Percentiles rank a stretch among this genome's conserved stretches.
Evolutionary conservation across 1,140 invertebrate species (phyloP).

Genomic region (Heliconius melpomene): DNA sequence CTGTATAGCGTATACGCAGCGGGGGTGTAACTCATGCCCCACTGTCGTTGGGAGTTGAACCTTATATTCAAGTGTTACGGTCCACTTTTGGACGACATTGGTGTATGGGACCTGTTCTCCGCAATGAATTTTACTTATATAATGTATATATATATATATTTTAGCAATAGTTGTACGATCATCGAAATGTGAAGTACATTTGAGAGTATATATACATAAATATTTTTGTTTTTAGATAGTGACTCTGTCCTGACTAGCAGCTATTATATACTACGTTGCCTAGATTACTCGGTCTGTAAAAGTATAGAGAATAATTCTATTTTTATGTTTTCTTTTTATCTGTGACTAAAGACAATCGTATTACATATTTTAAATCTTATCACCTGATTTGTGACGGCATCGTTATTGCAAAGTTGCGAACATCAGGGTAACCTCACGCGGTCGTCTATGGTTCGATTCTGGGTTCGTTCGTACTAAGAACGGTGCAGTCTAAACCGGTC

Average conservation of each 20-base stretch:
- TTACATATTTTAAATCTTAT: conserved; percentile 30
- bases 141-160: conserved; percentile 36
- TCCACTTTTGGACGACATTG: neutral
- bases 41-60: neutral
- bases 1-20: conserved; percentile 9
- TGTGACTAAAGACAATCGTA: conserved; percentile 33
- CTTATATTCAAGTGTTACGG: neutral
- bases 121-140: conserved; percentile 28
- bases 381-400: conserved; percentile 23
- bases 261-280: conserved; percentile 38
- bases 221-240: conserved; percentile 41
- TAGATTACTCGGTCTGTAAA: conserved; percentile 38
- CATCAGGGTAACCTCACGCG: neutral
- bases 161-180: conserved; percentile 41
- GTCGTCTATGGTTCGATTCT: no score
- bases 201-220: conserved; percentile 26
- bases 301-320: conserved; percentile 38
- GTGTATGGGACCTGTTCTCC: conserved; percentile 10
- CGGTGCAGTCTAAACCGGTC: conserved; percentile 46
- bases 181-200: conserved; percentile 34
- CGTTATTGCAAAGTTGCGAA: conserved; percentile 14
- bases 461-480: neutral
- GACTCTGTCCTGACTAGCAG: conserved; percentile 39
- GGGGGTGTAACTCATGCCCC: neutral
- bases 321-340: conserved; percentile 34